Evolutionary conservation across 2,113 vertebrate genomes (phyloP).

Genomic region (Crotalus tigris): DNA sequence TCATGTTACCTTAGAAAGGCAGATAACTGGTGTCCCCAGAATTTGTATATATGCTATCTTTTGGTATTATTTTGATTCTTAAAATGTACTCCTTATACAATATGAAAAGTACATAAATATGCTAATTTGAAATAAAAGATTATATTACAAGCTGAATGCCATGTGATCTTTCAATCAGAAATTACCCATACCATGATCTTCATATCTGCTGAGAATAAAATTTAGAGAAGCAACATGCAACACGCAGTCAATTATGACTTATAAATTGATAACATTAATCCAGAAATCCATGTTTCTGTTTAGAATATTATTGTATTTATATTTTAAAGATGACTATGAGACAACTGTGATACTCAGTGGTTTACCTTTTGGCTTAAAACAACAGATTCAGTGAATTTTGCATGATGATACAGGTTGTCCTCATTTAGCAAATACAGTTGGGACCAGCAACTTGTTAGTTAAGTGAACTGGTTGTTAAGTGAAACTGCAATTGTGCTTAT

Average conservation of each 20-base stretch:
- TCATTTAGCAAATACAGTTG: background rate
- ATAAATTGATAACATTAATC: background rate
- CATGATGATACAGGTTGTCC: background rate
- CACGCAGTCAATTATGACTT: background rate
- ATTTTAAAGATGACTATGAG: background rate
- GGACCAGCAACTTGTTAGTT: background rate
- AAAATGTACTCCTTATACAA: background rate
- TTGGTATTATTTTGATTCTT: background rate
- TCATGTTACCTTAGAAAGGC: background rate
- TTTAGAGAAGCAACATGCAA: background rate
- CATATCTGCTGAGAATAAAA: background rate
- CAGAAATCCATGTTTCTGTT: background rate
- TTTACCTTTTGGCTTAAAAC: background rate
- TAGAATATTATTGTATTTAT: background rate
- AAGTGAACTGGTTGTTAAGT: background rate
- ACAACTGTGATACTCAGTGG: background rate
- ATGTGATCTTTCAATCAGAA: background rate
- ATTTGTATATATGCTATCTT: background rate
- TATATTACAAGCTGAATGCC: background rate
- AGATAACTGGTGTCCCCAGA: background rate
- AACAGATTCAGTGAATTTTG: background rate
- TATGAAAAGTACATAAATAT: background rate
- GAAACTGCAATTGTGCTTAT: background rate
- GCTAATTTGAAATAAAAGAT: background rate
- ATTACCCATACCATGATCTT: background rate